These are phyloP conservation scores for Hydrotaea cyrtoneurina DNA, from an alignment of 2,888 invertebrate genomes.

Conservation along the genomic window DNA sequence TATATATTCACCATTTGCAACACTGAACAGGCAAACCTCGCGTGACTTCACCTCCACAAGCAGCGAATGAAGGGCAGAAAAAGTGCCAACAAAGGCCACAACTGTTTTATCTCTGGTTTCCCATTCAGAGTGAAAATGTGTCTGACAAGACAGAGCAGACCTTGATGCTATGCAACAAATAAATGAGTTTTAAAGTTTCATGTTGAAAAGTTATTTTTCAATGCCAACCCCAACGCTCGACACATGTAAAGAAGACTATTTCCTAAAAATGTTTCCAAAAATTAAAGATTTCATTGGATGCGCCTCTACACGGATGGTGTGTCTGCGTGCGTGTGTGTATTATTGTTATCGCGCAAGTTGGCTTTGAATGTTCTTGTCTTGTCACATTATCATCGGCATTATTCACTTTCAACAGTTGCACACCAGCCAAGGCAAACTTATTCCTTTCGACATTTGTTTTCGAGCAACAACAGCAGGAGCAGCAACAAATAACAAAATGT, in stretches of 20 bases:
- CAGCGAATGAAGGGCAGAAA: conserved; percentile 48
- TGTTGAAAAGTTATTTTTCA: conserved; percentile 55
- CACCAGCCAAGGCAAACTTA: conserved; percentile 31
- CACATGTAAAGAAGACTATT: background rate
- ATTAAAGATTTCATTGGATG: conserved; percentile 19
- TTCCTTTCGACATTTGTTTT: conserved; percentile 49
- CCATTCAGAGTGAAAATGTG: conserved; percentile 30
- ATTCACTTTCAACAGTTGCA: conserved; percentile 50
- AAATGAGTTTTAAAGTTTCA: conserved; percentile 54
- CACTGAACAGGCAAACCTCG: conserved; percentile 6
- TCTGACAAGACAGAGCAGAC: conserved; percentile 35
- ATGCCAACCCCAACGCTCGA: conserved; percentile 28
- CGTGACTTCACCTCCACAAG: conserved; percentile 9
- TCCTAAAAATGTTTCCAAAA: conserved; percentile 23
- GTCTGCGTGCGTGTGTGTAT: conserved; percentile 21
- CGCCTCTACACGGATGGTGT: conserved; percentile 5
- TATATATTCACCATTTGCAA: too few relatives aligned
- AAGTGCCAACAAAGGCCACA: conserved; percentile 45
- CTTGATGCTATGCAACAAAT: conserved; percentile 55
- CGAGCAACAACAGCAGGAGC: conserved; percentile 34
- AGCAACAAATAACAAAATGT: conserved; percentile 43
- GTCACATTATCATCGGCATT: conserved; percentile 55
- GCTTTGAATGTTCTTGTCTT: conserved; percentile 43
- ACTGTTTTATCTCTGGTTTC: conserved; percentile 44
- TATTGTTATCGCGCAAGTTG: conserved; percentile 27